Evolutionary conservation across 1,140 invertebrate genomes (phyloP).

Genomic region (Belonocnema kinseyi): DNA sequence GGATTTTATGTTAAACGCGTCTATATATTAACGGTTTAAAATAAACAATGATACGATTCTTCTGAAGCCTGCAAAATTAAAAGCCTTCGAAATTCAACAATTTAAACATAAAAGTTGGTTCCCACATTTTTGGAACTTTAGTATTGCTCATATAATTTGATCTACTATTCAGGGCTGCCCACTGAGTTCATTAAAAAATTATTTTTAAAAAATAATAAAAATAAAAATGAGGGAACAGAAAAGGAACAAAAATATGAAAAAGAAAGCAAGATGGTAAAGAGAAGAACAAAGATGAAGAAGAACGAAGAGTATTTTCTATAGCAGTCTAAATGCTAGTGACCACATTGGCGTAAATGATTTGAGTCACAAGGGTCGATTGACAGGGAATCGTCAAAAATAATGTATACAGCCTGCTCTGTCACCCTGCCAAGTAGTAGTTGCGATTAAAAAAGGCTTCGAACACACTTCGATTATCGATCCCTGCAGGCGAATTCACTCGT

Average conservation of each 20-base stretch:
- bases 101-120: too few relatives aligned
- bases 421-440: slow-evolving; percentile 56
- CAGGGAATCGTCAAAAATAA: slow-evolving; percentile 40
- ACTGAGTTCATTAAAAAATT: slow-evolving; percentile 7
- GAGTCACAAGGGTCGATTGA: slow-evolving; percentile 13
- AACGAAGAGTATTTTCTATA: slow-evolving; percentile 35
- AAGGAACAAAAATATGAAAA: not conserved
- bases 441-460: slow-evolving; percentile 62
- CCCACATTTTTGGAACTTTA: too few relatives aligned
- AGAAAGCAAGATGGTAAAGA: slow-evolving; percentile 17
- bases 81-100: not conserved
- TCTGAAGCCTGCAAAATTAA: slow-evolving; percentile 32
- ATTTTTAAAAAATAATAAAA: not conserved
- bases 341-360: slow-evolving; percentile 1
- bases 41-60: not conserved
- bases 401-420: slow-evolving; percentile 48
- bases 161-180: slow-evolving; percentile 34
- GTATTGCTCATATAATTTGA: too few relatives aligned
- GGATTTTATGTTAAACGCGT: not conserved
- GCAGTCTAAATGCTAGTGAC: slow-evolving; percentile 25
- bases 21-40: not conserved
- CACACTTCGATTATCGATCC: slow-evolving; percentile 59
- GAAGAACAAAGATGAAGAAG: slow-evolving; percentile 30
- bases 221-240: slow-evolving; percentile 3
- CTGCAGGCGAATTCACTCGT: slow-evolving; percentile 47